Percentiles rank a stretch among this genome's conserved stretches.
These are phyloP conservation scores for Drosophila bifasciata DNA, from an alignment of 1,140 invertebrate genomes.

Conservation along the genomic window DNA sequence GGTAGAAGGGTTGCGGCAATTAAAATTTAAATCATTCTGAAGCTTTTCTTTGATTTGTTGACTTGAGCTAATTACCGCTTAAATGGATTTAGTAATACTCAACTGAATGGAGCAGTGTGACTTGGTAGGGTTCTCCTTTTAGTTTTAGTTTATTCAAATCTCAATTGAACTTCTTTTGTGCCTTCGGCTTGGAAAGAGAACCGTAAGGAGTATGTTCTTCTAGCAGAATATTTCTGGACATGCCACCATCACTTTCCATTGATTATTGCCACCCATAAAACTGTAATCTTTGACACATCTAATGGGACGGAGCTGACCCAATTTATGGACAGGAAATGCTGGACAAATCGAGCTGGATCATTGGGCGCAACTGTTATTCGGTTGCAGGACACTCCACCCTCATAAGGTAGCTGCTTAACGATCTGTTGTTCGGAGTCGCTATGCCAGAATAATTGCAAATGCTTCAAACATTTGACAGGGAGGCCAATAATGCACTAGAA, in stretches of 20 bases:
- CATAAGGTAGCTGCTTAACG: conserved; percentile 37
- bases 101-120: no score
- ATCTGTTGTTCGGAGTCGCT: conserved; percentile 36
- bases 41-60: conserved; percentile 32
- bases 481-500: conserved; percentile 65
- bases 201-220: no score
- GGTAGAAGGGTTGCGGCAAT: conserved; percentile 44
- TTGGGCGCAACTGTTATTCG: conserved; percentile 24
- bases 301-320: conserved; percentile 12
- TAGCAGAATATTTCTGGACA: no score
- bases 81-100: conserved; percentile 30
- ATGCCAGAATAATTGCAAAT: conserved; percentile 62
- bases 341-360: conserved; percentile 62
- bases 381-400: conserved; percentile 44
- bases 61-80: conserved; percentile 30
- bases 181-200: no score
- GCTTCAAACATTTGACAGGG: conserved; percentile 47
- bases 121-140: no score
- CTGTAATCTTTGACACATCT: conserved; percentile 26
- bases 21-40: conserved; percentile 40
- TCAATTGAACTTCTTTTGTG: no score
- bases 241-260: not conserved
- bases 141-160: not conserved
- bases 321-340: conserved; percentile 57
- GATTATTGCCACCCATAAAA: conserved; percentile 24